Base-by-base conservation (phyloP, 2,888 invertebrate species). In the Nymphalis c-album region DNA sequence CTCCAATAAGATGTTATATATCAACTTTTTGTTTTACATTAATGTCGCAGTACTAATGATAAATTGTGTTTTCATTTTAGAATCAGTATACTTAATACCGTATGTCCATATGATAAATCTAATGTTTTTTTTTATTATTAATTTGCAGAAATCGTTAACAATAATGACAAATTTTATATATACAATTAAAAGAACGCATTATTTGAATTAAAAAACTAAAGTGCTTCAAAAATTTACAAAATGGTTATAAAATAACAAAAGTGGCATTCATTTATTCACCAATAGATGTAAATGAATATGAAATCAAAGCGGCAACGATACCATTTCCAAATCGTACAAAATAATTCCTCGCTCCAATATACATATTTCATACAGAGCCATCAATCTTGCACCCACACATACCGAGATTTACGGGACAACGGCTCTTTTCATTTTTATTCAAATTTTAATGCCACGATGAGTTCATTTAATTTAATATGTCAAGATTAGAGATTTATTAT, bases 361-460 rank as follows among this genome's bases (percentile, higher is more conserved):
- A 82, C 84, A 86, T 86, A 86, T 84, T 82, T 87, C 86, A 87
- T 84, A 81, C 73, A 71, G 76, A 75, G 77, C 81, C 75, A 91
- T 91, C 87, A 85, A 88, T 91, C 90, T 84, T 82, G 72, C 83
- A 77, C 89, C 88, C 82, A 84, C 87, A 75, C 76, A 67, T 71
- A 76, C 74, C 62, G 74, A 83, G 84, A 84, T 86, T 84, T 82
- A 84, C 79, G 75, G 72, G 72, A 76, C 75, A 71, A 74, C 77
- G 77, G 77, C 74, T 74, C 77, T 81, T 84, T 82, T 83, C 80
- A 80, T 84, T 85, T 83, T 85, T 82, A 85, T 85, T 82, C 78
- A 83, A 82, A 84, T 82, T 84, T 80, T 82, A 80, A 84, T 82
- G 74, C 75, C 75, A 70, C 79, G 82, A 85, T 84, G 83, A 84